A percentile compares a stretch with the other conserved stretches of the same genome.
These are phyloP conservation scores for Calvadosia cruxmelitensis DNA, from an alignment of 30 jellyfish, hydroid and myxozoan species.

Conservation along the genomic window DNA sequence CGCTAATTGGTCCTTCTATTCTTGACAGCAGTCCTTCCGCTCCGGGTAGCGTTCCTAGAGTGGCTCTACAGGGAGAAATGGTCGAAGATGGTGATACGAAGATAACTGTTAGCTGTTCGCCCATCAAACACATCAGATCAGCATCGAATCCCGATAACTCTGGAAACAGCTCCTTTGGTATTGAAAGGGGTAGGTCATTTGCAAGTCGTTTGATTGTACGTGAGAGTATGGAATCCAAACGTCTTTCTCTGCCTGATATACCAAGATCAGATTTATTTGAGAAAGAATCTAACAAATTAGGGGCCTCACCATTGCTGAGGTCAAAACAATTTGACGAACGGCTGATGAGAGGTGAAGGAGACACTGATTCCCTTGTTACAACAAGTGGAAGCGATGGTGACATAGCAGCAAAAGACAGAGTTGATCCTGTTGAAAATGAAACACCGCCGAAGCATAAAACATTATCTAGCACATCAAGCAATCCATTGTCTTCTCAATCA, in stretches of 20 bases:
- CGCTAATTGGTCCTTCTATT: not conserved
- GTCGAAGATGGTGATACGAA: not conserved
- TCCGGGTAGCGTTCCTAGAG: not conserved
- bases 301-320: not conserved
- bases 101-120: not conserved
- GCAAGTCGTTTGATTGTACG: not conserved
- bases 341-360: conserved; percentile 1
- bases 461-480: not conserved
- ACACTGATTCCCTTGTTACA: not conserved
- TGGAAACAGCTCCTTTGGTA: not conserved
- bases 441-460: not conserved
- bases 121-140: not conserved
- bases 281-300: not conserved
- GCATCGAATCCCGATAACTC: not conserved
- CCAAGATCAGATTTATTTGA: not conserved
- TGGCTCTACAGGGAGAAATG: not conserved
- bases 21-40: not conserved
- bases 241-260: not conserved
- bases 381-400: not conserved
- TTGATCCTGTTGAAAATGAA: not conserved
- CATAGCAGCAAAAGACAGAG: not conserved
- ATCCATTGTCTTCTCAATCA: not conserved
- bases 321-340: not conserved
- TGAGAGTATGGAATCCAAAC: not conserved
- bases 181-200: not conserved